A percentile compares a stretch with the other conserved stretches of the same genome.
Evolutionary conservation across 2,113 vertebrate genomes (phyloP).

Genomic region (Heterocephalus glaber): DNA sequence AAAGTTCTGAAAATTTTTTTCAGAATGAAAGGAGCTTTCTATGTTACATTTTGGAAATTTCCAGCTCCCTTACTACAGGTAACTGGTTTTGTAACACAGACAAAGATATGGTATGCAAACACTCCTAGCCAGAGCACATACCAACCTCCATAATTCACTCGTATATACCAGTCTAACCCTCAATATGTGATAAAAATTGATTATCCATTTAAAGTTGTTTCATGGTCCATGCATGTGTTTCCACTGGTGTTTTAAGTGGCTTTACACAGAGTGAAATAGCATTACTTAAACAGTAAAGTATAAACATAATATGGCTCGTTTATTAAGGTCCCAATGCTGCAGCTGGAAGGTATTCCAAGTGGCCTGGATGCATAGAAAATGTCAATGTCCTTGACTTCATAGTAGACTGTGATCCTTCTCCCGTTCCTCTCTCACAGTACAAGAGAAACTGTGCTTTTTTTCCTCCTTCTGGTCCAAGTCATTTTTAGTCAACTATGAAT

Average conservation of each 20-base stretch:
- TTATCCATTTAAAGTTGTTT: conserved; percentile 88
- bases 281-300: conserved; percentile 83
- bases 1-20: conserved; percentile 31
- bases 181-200: conserved; percentile 89
- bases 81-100: conserved; percentile 58
- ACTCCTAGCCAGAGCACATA: conserved; percentile 69
- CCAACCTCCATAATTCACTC: conserved; percentile 83
- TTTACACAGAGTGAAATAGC: conserved; percentile 80
- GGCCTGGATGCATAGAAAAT: conserved; percentile 53
- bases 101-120: conserved; percentile 72
- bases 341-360: conserved; percentile 70
- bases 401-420: conserved; percentile 16
- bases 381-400: conserved; percentile 58
- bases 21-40: not conserved
- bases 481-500: conserved; percentile 26
- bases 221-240: conserved; percentile 84
- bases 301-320: conserved; percentile 74
- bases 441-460: not conserved
- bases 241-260: conserved; percentile 82
- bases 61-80: not conserved
- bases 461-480: not conserved
- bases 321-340: conserved; percentile 75
- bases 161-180: conserved; percentile 81
- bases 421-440: not conserved
- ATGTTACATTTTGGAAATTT: conserved; percentile 50